Evolutionary conservation across 2,888 invertebrate genomes (phyloP).

Genomic region (Kryphioiulus occultus): DNA sequence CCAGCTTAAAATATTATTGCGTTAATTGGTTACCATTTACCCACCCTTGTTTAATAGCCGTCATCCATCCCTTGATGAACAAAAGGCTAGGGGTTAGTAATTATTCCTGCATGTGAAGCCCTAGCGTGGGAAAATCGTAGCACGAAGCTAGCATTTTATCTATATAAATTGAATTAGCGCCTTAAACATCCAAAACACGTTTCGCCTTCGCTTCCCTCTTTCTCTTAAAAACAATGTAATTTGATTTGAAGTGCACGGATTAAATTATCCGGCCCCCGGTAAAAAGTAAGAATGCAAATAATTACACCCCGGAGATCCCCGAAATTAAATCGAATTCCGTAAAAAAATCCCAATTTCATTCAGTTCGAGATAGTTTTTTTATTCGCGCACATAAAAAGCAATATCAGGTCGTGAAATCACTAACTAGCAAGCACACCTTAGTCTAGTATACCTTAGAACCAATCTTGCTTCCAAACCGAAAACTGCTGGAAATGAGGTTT

Average conservation of each 20-base stretch:
- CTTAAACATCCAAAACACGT: conserved; percentile 4
- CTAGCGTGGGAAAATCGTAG: background rate
- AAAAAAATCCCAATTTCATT: conserved; percentile 36
- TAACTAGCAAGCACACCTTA: background rate
- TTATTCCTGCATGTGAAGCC: background rate
- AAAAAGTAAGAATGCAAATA: conserved; percentile 36
- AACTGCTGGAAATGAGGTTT: background rate
- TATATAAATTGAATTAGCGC: background rate
- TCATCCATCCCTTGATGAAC: background rate
- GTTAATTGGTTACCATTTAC: background rate
- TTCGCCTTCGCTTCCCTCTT: conserved; percentile 12
- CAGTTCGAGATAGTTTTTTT: background rate
- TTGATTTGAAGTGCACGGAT: conserved; percentile 21
- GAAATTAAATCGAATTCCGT: conserved; percentile 14
- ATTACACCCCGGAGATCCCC: conserved; percentile 10
- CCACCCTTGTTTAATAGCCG: background rate
- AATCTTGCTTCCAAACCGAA: background rate
- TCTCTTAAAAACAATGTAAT: conserved; percentile 36
- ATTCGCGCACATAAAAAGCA: background rate
- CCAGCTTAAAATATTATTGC: background rate
- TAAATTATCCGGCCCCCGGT: background rate
- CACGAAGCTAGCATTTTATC: background rate
- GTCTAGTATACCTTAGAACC: background rate
- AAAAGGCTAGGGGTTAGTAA: background rate
- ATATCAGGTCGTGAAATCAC: background rate